phyloP scores from a whole-genome alignment of 2,113 vertebrate genomes.

The Delphinus delphis region DNA sequence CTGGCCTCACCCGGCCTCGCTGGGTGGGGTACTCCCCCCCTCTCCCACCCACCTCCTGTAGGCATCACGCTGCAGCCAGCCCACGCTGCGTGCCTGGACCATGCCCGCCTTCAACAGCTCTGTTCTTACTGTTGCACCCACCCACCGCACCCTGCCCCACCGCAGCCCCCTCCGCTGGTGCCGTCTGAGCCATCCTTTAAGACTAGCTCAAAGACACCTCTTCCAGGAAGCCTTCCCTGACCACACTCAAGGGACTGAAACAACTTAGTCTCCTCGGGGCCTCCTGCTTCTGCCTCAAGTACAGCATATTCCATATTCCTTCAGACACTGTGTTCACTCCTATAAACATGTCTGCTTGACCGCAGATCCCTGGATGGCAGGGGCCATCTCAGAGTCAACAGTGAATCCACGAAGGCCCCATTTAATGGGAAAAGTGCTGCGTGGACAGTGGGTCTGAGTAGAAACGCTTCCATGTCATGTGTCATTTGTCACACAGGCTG shows the following conservation, averaged over 20 bases:
- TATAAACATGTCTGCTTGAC: fast-evolving
- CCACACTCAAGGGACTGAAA: too few relatives aligned
- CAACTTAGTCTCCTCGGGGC: not conserved
- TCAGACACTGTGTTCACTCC: not conserved
- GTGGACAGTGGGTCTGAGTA: fast-evolving
- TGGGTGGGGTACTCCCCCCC: not conserved
- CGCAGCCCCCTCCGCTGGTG: not conserved
- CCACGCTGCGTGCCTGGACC: fast-evolving
- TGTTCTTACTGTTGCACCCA: too few relatives aligned
- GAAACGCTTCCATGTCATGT: fast-evolving
- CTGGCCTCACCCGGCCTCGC: not conserved
- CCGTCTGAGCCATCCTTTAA: too few relatives aligned
- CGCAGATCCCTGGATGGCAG: not conserved
- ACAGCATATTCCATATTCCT: fast-evolving
- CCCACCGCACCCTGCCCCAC: not conserved
- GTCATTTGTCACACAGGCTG: fast-evolving
- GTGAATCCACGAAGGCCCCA: not conserved
- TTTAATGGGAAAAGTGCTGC: not conserved
- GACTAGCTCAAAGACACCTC: not conserved
- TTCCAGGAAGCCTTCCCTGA: not conserved
- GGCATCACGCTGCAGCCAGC: not conserved
- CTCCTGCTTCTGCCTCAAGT: not conserved
- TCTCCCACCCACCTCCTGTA: too few relatives aligned
- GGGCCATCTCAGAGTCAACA: not conserved
- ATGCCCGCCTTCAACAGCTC: not conserved